These are phyloP conservation scores for Pegea sp. DNA, from an alignment of 23 tunicate genomes.

Conservation along the genomic window DNA sequence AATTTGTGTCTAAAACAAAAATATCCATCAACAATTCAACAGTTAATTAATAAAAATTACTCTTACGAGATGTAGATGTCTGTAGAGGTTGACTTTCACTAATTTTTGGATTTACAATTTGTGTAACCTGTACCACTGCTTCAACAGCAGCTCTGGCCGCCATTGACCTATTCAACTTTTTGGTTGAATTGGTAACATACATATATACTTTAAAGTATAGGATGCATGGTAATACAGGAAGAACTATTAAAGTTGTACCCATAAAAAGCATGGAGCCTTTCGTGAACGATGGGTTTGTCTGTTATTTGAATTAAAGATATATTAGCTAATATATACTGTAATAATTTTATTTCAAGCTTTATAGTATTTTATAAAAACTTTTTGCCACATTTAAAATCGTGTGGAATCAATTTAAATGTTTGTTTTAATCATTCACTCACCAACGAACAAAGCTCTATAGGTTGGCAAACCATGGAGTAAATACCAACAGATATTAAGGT, in stretches of 20 bases:
- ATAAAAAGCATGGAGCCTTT: conserved; percentile 53
- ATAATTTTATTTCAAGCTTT: neutral
- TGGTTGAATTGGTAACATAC: conserved; percentile 31
- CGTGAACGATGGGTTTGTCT: conserved; percentile 74
- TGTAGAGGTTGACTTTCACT: no score
- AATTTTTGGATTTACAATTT: neutral
- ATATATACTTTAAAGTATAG: conserved; percentile 33
- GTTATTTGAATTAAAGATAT: neutral
- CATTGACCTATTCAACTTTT: conserved; percentile 10
- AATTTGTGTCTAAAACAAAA: no score
- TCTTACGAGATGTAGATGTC: no score
- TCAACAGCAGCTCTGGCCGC: neutral
- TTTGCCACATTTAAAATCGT: neutral
- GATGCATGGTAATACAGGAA: conserved; percentile 46
- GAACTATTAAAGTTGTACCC: conserved; percentile 34
- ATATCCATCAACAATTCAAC: no score
- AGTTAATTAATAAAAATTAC: no score
- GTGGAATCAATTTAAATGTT: neutral
- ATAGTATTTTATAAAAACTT: neutral
- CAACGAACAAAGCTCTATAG: conserved; percentile 32
- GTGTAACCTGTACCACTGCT: conserved; percentile 2
- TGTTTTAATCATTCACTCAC: conserved; percentile 16
- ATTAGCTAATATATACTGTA: neutral
- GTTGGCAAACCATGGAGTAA: conserved; percentile 58
- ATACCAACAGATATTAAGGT: conserved; percentile 11